Evolutionary conservation across 1,140 invertebrate genomes (phyloP).

Genomic region (Meloidogyne floridensis): DNA sequence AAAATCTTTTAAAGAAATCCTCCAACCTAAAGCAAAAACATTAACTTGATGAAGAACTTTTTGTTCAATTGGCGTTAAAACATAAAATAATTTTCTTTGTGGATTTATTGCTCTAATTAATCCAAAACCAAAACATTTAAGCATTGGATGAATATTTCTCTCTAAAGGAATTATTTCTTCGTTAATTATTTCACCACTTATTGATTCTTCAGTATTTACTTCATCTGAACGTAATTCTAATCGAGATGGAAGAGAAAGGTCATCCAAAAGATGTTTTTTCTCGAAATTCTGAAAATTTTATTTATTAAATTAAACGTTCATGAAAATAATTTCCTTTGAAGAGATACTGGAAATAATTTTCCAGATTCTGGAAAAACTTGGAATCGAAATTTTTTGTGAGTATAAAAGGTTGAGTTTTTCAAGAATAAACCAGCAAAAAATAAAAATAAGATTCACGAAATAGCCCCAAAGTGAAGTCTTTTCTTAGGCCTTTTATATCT

Average conservation of each 20-base stretch:
- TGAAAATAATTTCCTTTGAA: conserved; percentile 2
- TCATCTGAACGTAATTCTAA: conserved; percentile 8
- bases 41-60: conserved; percentile 26
- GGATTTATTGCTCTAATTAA: conserved; percentile 36
- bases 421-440: no score
- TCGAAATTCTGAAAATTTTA: conserved; percentile 15
- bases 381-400: no score
- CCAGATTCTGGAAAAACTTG: no score
- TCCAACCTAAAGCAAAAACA: conserved; percentile 36
- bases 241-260: conserved; percentile 15
- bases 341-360: no score
- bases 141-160: conserved; percentile 17
- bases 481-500: no score
- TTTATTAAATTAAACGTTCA: not conserved
- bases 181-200: not conserved
- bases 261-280: not conserved
- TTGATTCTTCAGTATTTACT: not conserved
- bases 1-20: not conserved
- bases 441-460: no score
- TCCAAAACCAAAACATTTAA: conserved; percentile 35
- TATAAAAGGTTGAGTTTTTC: no score
- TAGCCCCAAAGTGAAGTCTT: no score
- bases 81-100: conserved; percentile 41
- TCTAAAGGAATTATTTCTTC: conserved; percentile 18
- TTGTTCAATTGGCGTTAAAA: conserved; percentile 40